Evolutionary conservation across 2,888 invertebrate species (phyloP), one percentile per base, ranked within the genome.

Genomic region (Chrysomela aeneicollis): DNA sequence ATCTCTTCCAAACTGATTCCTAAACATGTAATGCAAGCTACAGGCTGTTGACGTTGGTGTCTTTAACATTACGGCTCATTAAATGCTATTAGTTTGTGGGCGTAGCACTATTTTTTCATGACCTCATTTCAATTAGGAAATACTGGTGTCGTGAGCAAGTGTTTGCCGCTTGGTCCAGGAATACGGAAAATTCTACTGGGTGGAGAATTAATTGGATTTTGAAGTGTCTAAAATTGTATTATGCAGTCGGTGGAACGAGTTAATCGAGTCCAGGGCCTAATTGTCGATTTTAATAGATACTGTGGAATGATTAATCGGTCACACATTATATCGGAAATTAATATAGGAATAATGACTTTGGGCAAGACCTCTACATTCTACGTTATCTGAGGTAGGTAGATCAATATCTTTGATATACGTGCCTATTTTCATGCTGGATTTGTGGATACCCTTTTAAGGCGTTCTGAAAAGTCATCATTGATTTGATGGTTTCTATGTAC

Each of bases 51-150:
- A 26, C 8, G 5, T 55, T 42, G 18, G 32, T 26, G 53, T 50
- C 59, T 59, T 32, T 59, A 35, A 35, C 59, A 63, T 63, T 59
- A 59, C 37, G 47, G 21, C 59, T 59, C 64, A 64, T 64, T 59
- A 55, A 64, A 60, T 50, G 15, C 54, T 55, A 50, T 60, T 52
- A 64, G 59, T 42, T 46, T 6, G 64, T 64, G 26, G 64, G 64
- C 46, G 60, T 32, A 10, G 22, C 22, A 46, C 54, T 49, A 59
- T 59, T 54, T 63, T 59, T 46, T 26, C 55, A 6, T 47, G 64
- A 64, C 64, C 64, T 22, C 50, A 50, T 46, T 64, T 15, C 32
- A 26, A 46, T 22, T 37, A 47, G 30, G 37, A 57, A 9, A 26
- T 47, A 21, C 6, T 46, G 26, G 18, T 35, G 10, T 1, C 2